Evolutionary conservation across 2,797 vertebrate species (phyloP).

Genomic region (Tarsius wallacei): DNA sequence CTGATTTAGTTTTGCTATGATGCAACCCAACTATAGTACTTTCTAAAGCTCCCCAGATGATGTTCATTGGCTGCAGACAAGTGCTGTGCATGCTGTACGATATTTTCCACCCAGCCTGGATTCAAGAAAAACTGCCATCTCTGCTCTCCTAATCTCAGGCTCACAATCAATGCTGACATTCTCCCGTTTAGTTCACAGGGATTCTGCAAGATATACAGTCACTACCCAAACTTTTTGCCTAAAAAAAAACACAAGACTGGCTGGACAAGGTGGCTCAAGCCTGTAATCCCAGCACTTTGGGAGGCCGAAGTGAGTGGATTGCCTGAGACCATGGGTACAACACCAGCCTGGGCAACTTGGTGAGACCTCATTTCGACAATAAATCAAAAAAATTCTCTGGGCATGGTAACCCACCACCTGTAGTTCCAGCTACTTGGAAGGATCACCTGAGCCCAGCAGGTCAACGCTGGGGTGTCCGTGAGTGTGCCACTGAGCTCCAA

Average conservation of each 20-base stretch:
- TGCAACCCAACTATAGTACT: neutral
- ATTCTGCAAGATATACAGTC: neutral
- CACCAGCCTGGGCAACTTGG: no score
- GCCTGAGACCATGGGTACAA: no score
- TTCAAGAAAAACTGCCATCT: neutral
- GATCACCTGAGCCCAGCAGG: no score
- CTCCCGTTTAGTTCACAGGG: neutral
- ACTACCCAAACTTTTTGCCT: neutral
- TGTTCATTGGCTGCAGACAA: neutral
- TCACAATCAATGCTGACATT: neutral
- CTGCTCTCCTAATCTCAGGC: neutral
- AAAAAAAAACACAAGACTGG: neutral
- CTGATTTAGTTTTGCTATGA: neutral
- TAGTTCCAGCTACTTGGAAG: no score
- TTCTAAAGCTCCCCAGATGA: neutral
- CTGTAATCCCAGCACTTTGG: no score
- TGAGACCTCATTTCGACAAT: no score
- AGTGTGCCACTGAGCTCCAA: no score
- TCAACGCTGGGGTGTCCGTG: no score
- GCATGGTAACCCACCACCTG: no score
- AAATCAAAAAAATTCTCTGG: no score
- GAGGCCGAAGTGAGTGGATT: no score
- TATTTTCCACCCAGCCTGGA: neutral
- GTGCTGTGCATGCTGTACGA: fast-evolving
- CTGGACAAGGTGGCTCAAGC: no score